phyloP scores from a whole-genome alignment of 53 echinoderm and acorn worm genomes.

The Zoroaster sp. region DNA sequence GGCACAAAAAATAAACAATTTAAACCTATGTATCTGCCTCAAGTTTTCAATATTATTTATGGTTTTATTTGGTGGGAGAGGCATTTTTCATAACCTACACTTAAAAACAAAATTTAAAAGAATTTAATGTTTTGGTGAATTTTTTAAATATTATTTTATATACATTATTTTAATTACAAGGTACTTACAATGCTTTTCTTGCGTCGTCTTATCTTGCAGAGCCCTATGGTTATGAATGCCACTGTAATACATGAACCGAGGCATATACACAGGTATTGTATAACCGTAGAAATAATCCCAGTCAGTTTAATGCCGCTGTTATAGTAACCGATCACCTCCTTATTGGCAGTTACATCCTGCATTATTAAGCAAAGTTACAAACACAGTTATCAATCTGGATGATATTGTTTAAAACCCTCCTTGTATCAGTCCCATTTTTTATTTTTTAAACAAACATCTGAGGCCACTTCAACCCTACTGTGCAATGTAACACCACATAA shows the following conservation, averaged over 20 bases:
- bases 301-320: slow-evolving; percentile 74
- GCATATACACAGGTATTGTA: slow-evolving; percentile 16
- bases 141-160: no score
- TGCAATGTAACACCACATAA: no score
- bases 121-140: no score
- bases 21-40: no score
- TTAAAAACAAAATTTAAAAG: no score
- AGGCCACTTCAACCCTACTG: no score
- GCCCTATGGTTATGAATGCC: neutral
- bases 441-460: no score
- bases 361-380: neutral
- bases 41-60: no score
- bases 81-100: no score
- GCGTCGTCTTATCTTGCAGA: neutral
- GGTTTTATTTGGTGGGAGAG: no score
- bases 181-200: slow-evolving; percentile 41
- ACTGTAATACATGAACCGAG: slow-evolving; percentile 1
- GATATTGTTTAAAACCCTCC: neutral
- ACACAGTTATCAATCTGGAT: neutral
- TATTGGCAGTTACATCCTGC: slow-evolving; percentile 74
- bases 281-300: slow-evolving; percentile 47
- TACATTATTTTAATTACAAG: neutral
- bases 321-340: slow-evolving; percentile 71
- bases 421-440: no score
- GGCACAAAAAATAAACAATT: no score